Base-by-base conservation (phyloP, 2,888 invertebrate genomes). In the Tenthredo scrophulariae region DNA sequence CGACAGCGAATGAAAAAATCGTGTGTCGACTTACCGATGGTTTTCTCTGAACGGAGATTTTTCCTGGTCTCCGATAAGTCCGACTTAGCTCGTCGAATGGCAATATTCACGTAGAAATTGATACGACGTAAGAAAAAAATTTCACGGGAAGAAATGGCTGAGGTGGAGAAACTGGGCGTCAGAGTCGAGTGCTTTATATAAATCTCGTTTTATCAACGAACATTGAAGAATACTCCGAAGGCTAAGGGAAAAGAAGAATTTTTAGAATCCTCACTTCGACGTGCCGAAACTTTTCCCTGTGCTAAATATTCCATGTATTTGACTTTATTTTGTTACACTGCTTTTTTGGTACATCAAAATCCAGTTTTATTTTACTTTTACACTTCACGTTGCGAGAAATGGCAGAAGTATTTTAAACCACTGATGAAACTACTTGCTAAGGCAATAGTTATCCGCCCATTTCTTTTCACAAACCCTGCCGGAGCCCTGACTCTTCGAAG, bases 81-180 rank as follows among this genome's bases (percentile, higher is more conserved):
- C 58, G n/a, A 80, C 80, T 80, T 80, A 15, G 22, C 22, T 80
- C n/a, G 10, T n/a, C 4, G 80, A 62, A 40, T 58, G 80, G 80
- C 62, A 62, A 80, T 80, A 80, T 80, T 62, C 80, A 33, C 80
- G 37, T 62, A 80, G 80, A 80, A 37, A 80, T 62, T 62, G 58
- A 80, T 80, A 80, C 80, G 18, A 62, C 40, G 80, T 22, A 62
- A 62, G 22, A 13, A 62, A 22, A 62, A 29, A 58, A 80, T 37
- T 40, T 5, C 33, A 10, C 40, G 22, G 10, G 37, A 40, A 80
- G 26, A 37, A 10, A 26, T 22, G 5, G 58, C 40, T 22, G 22
- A 22, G 77, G 18, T n/a, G 29, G 6, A 46, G 75, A 40, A 50
- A 40, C 80, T 40, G 58, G 80, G 37, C 13, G 80, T 40, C 40